Evolutionary conservation across 2,888 invertebrate genomes (phyloP).

Genomic region (Abrostola triplasia): DNA sequence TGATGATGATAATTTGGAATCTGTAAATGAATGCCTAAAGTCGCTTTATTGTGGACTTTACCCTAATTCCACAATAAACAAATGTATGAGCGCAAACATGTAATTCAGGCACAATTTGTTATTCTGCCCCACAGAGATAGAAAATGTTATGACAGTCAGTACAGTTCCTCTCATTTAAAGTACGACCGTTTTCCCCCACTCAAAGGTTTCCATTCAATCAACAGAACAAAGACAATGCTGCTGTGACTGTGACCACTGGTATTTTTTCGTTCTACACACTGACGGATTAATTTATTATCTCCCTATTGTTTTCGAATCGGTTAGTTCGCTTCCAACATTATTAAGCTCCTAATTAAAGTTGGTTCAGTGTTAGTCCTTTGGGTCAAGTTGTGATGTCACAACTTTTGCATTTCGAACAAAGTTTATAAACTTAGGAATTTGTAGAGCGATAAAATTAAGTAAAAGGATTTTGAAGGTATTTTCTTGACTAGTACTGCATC

Average conservation of each 20-base stretch:
- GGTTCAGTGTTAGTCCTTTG: constrained; percentile 26
- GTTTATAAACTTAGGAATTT: neutral
- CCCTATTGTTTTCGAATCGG: constrained; percentile 39
- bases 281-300: constrained; percentile 43
- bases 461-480: neutral
- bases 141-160: constrained; percentile 35
- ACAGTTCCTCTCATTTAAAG: constrained; percentile 33
- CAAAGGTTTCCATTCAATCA: constrained; percentile 57
- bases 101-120: constrained; percentile 13
- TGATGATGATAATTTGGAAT: too few relatives aligned
- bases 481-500: too few relatives aligned
- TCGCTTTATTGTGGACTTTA: neutral
- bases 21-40: too few relatives aligned
- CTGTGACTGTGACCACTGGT: constrained; percentile 46
- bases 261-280: constrained; percentile 40
- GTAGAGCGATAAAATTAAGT: neutral
- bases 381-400: constrained; percentile 22
- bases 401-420: constrained; percentile 21
- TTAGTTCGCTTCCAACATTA: constrained; percentile 7
- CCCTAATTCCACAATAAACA: constrained; percentile 11
- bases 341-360: constrained; percentile 42
- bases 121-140: constrained; percentile 12
- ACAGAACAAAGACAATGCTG: constrained; percentile 52
- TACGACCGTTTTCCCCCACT: constrained; percentile 30
- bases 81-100: constrained; percentile 10